Base-by-base conservation (phyloP, 2,113 vertebrate species). In the Potamarius usumacintae region DNA sequence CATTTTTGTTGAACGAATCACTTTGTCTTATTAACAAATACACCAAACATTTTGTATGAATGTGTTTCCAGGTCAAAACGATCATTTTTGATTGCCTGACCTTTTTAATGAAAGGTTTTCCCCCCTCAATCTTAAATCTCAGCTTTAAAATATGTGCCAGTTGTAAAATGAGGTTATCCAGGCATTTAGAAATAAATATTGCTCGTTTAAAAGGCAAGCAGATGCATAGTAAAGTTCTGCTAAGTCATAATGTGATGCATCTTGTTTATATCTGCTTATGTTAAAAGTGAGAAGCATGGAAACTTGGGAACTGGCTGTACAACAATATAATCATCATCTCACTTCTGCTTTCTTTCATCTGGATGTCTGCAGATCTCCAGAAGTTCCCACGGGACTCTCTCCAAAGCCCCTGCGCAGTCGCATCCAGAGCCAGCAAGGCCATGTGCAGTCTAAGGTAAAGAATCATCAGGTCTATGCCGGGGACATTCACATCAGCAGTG, bases 391-490 rank as follows among this genome's bases (percentile, higher is more conserved):
- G 77, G 96, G 94, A 90, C 93, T 92, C 85, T 96, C 94, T 89
- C 93, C 96, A 89, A 96, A 97, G 92, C 92, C 97, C 87, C 94
- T 98, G 42, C 94, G 91, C 91, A 95, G 95, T 86, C 94, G 96
- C 62, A 84, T 97, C 92, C 93, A 92, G 89, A 95, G 94, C 84
- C 94, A 91, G 60, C 63, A 92, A 82, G 92, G 95, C 91, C 94
- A 94, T 90, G 94, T 95, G 88, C 94, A 95, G 89, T 89, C 89
- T 60, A 97, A 98, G 97, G 98, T 99, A 97, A 89, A 42, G 15
- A 82, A 67, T 60, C 57, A 11, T 88, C 27, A 34, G 11, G 65
- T 10, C 27, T 85, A 42, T 27, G 50, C 89, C 88, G 48, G 85
- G 58, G 91, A 88, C 27, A 27, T 71, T 34, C 27, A 34, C 65